These are phyloP conservation scores for Pelecanus crispus DNA, from an alignment of 2,113 vertebrate genomes.

Conservation along the genomic window DNA sequence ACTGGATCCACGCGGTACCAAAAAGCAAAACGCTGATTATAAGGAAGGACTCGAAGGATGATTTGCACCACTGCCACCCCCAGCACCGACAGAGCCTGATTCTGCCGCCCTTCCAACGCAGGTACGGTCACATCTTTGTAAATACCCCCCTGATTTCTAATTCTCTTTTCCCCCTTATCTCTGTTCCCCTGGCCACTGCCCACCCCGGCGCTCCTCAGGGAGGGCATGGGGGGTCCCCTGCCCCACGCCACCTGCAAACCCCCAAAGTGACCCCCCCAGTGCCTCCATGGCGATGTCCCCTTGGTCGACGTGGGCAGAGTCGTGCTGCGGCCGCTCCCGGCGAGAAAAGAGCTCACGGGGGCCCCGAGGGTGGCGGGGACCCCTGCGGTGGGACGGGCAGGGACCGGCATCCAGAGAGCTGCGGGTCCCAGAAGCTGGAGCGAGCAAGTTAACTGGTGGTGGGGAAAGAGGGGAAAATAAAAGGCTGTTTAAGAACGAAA, in stretches of 20 bases:
- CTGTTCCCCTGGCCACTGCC: background rate
- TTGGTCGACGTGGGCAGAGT: background rate
- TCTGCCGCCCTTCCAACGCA: background rate
- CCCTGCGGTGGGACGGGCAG: background rate
- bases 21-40: background rate
- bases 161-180: background rate
- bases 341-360: background rate
- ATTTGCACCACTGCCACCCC: background rate
- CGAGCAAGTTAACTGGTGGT: background rate
- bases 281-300: fast-evolving
- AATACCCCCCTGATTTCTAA: fast-evolving
- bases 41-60: background rate
- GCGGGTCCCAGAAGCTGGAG: background rate
- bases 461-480: background rate
- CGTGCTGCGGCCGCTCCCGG: fast-evolving
- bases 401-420: background rate
- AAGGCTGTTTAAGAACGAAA: constrained; percentile 2
- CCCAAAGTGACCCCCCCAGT: background rate
- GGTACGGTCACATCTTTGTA: background rate
- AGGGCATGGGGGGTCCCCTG: background rate
- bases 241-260: background rate
- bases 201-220: fast-evolving
- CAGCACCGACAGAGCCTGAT: background rate
- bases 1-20: fast-evolving
- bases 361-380: fast-evolving